A percentile compares a stretch with the other conserved stretches of the same genome.
Evolutionary conservation across 2,888 invertebrate genomes (phyloP).

Genomic region (Oxytorus armatus): DNA sequence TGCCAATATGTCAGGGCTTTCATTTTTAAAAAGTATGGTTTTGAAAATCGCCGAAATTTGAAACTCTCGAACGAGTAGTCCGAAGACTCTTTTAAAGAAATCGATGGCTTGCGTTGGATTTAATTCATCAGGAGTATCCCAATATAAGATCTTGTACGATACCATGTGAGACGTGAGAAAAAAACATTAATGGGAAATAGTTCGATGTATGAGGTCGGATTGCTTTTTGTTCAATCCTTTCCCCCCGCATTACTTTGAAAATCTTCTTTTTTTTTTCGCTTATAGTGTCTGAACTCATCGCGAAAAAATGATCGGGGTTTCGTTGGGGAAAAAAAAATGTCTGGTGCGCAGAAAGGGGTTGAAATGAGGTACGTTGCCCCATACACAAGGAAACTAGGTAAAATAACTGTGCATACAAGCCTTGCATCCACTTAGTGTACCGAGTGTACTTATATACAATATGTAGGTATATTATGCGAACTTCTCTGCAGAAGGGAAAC

Average conservation of each 20-base stretch:
- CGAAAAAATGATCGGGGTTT: too few relatives aligned
- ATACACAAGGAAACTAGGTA: neutral
- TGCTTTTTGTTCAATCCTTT: neutral
- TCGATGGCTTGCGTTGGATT: slow-evolving; percentile 34
- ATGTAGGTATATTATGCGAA: slow-evolving; percentile 27
- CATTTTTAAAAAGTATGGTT: too few relatives aligned
- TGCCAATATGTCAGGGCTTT: too few relatives aligned
- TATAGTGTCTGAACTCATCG: too few relatives aligned
- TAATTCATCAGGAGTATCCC: slow-evolving; percentile 24
- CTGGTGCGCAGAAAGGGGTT: neutral
- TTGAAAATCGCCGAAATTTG: too few relatives aligned
- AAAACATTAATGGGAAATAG: too few relatives aligned
- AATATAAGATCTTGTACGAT: slow-evolving; percentile 12
- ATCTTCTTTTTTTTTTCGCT: neutral
- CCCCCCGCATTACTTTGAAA: neutral
- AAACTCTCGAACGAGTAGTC: too few relatives aligned
- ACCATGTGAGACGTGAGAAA: neutral
- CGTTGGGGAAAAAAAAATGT: too few relatives aligned
- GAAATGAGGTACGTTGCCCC: neutral
- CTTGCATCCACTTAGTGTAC: slow-evolving; percentile 18
- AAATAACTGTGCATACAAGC: slow-evolving; percentile 25
- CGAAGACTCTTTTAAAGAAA: too few relatives aligned
- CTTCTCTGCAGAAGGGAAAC: slow-evolving; percentile 34
- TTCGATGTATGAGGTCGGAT: too few relatives aligned
- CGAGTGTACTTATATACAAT: slow-evolving; percentile 19